phyloP scores from a whole-genome alignment of 2,888 invertebrate species.

The Apantesis nais region DNA sequence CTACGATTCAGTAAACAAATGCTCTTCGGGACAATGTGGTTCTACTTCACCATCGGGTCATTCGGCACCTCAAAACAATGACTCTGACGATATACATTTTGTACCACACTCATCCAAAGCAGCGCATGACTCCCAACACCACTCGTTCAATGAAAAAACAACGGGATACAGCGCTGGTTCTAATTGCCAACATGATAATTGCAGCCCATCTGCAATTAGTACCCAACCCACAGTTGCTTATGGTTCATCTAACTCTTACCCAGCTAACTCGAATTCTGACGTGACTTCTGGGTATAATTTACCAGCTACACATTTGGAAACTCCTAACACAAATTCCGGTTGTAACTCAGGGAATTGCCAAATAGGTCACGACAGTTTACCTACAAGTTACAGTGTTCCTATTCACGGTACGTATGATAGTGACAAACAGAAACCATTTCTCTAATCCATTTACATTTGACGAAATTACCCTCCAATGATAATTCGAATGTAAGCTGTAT shows the following conservation, averaged over 20 bases:
- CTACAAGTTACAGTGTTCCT: constrained; percentile 43
- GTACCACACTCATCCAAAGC: constrained; percentile 26
- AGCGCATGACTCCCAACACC: constrained; percentile 23
- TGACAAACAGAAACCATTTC: constrained; percentile 20
- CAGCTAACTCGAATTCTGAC: constrained; percentile 27
- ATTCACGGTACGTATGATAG: constrained; percentile 31
- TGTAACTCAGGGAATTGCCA: constrained; percentile 52
- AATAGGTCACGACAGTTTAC: constrained; percentile 22
- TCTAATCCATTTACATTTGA: no score
- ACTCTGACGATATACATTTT: constrained; percentile 36
- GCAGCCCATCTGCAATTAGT: constrained; percentile 23
- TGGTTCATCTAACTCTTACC: constrained; percentile 39
- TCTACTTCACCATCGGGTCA: constrained; percentile 11
- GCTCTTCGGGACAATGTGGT: constrained; percentile 46
- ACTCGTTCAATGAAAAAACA: constrained; percentile 19
- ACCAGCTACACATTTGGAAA: constrained; percentile 61
- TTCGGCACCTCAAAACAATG: constrained; percentile 19
- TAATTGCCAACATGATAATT: constrained; percentile 39
- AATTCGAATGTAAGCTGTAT: constrained; percentile 27
- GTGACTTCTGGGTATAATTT: constrained; percentile 41
- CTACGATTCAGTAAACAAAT: constrained; percentile 38
- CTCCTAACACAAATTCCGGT: constrained; percentile 59
- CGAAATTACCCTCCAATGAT: constrained; percentile 16
- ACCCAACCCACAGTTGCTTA: constrained; percentile 23
- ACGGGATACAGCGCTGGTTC: constrained; percentile 13